Evolutionary conservation across 2,113 vertebrate genomes (phyloP), one percentile per base, ranked within the genome.

Genomic region (Chroicocephalus ridibundus): DNA sequence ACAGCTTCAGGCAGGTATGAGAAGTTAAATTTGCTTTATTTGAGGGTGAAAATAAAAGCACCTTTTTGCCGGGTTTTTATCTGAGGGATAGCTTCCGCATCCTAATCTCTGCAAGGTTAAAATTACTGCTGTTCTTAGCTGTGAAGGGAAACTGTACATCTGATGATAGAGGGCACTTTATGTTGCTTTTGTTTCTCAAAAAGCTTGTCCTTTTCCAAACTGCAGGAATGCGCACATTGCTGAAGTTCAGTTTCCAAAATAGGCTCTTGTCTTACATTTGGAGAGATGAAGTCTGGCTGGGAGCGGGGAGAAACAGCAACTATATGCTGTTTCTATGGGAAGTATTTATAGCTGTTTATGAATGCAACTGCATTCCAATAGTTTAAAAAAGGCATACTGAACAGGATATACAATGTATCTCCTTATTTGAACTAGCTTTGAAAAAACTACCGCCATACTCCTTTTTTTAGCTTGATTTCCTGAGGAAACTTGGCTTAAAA

Each of bases 271-370:
- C 87, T 86, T 92, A 36, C 62, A 44, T 90, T 96, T 88, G 82
- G 46, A 93, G 46, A 82, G 85, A 90, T 58, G 71, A 82, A 78
- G 46, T 94, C 94, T 92, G 92, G 87, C 93, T 96, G 54, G 57
- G 71, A 94, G 58, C 5, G 11, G 34, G 42, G 75, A 95, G 82
- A 86, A 95, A 49, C 24, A 85, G 46, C 54, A 88, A 36, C 79
- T 96, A 90, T 88, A 96, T 70, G 75, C 91, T 92, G 85, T 90
- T 96, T 95, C 90, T 93, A 47, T 88, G 85, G 75, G 62, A 90
- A 62, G 22, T 95, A 96, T 96, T 96, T 94, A 93, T 96, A 96
- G 96, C 85, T 96, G 92, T 92, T 96, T 95, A 77, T 83, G 92
- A 96, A 96, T 86, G 51, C 68, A 77, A 74, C 46, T 10, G 15